Percentiles rank a stretch among this genome's conserved stretches.
Conservation (phyloP, 2,113 vertebrate genomes). For the Podilymbus podiceps region DNA sequence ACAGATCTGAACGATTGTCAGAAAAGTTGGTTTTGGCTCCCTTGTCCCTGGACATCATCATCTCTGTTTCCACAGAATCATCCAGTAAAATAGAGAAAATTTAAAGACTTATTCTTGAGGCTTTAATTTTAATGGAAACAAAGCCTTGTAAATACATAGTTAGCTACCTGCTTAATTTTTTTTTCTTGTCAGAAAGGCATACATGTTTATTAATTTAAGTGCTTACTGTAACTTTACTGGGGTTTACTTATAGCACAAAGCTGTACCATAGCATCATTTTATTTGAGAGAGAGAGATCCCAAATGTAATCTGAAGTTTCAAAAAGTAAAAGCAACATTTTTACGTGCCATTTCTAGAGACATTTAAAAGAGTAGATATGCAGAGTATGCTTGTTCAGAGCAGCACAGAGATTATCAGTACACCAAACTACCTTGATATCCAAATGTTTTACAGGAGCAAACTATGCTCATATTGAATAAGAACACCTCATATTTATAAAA, state of each 20-base stretch:
- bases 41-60: neutral
- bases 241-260: neutral
- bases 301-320: neutral
- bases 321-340: neutral
- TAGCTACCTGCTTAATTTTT: neutral
- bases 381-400: neutral
- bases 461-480: neutral
- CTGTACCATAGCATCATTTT: neutral
- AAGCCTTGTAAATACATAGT: neutral
- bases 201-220: neutral
- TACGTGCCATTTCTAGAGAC: neutral
- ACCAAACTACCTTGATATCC: neutral
- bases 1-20: neutral
- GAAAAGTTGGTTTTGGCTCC: neutral
- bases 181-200: neutral
- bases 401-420: neutral
- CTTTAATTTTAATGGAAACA: neutral
- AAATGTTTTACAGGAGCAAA: neutral
- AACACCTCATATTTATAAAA: slow-evolving; percentile 1
- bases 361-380: neutral
- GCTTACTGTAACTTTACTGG: neutral
- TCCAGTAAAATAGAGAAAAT: neutral
- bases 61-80: neutral
- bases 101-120: neutral
- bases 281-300: neutral